These are phyloP conservation scores for Yponomeuta malinellus DNA, from an alignment of 2,888 invertebrate species.

Conservation along the genomic window DNA sequence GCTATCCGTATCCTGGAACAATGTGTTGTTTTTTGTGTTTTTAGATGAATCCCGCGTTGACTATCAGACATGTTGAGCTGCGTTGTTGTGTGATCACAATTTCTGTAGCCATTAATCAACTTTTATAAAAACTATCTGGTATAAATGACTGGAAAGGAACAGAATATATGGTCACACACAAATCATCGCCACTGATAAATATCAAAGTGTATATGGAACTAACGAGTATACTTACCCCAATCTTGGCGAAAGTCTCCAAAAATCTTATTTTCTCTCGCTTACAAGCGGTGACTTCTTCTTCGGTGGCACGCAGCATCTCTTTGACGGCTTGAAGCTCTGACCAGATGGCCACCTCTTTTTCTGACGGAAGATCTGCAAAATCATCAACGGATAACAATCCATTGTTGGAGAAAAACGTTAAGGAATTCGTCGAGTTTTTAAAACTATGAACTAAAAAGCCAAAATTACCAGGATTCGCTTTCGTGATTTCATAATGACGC, in stretches of 20 bases:
- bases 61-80: background rate
- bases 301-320: slow-evolving; percentile 52
- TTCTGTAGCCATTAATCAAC: background rate
- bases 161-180: slow-evolving; percentile 19
- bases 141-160: slow-evolving; percentile 54
- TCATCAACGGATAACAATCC: too few species aligned
- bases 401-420: too few species aligned
- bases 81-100: background rate
- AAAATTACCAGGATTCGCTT: slow-evolving; percentile 48
- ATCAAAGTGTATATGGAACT: background rate
- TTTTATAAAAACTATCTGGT: slow-evolving; percentile 40
- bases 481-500: slow-evolving; percentile 47
- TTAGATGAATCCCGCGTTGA: background rate
- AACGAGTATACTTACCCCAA: slow-evolving; percentile 43
- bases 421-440: background rate
- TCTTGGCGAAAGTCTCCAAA: slow-evolving; percentile 62
- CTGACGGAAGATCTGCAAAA: slow-evolving; percentile 53
- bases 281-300: slow-evolving; percentile 56
- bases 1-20: slow-evolving; percentile 51
- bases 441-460: background rate
- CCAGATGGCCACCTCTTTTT: slow-evolving; percentile 64
- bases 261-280: slow-evolving; percentile 63
- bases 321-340: slow-evolving; percentile 64
- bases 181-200: background rate
- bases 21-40: slow-evolving; percentile 1